These are phyloP conservation scores for Sebastes steindachneri DNA, from an alignment of 2,797 vertebrate species.

Conservation along the genomic window DNA sequence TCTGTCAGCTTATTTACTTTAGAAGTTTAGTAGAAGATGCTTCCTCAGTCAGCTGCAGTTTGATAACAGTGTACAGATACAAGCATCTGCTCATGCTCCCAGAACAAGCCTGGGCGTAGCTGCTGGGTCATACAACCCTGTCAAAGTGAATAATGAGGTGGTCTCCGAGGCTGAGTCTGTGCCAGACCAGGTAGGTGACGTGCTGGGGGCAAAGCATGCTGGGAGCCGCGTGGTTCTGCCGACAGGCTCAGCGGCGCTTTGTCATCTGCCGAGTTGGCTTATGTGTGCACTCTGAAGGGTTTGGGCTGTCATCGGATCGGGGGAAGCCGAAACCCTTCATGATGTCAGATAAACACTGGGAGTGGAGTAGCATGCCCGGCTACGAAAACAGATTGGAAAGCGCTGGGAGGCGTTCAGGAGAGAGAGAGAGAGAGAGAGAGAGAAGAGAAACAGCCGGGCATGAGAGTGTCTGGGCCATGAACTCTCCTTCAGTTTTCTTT, in stretches of 20 bases:
- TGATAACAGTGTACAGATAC: slow-evolving; percentile 45
- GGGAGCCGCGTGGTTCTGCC: slow-evolving; percentile 63
- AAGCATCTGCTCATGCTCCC: slow-evolving; percentile 69
- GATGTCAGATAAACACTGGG: slow-evolving; percentile 72
- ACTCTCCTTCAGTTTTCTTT: slow-evolving; percentile 55
- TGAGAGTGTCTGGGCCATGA: slow-evolving; percentile 53
- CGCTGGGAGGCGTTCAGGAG: slow-evolving; percentile 53
- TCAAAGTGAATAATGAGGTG: slow-evolving; percentile 80
- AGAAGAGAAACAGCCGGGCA: slow-evolving; percentile 34
- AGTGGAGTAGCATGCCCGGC: slow-evolving; percentile 41
- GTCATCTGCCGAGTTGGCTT: slow-evolving; percentile 67
- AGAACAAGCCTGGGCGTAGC: slow-evolving; percentile 52
- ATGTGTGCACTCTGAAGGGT: slow-evolving; percentile 49
- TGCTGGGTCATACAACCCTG: slow-evolving; percentile 71
- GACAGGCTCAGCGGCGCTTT: slow-evolving; percentile 58
- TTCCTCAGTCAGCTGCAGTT: slow-evolving; percentile 23
- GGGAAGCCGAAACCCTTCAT: slow-evolving; percentile 53
- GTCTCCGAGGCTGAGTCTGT: slow-evolving; percentile 51
- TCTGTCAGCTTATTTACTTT: slow-evolving; percentile 21
- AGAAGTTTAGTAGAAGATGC: neutral
- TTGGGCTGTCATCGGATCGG: slow-evolving; percentile 48
- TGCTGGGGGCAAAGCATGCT: slow-evolving; percentile 75
- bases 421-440: neutral
- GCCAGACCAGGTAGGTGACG: slow-evolving; percentile 74
- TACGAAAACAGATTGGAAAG: slow-evolving; percentile 75